Percentiles rank a stretch among this genome's conserved stretches.
These are phyloP conservation scores for Ictalurus furcatus DNA, from an alignment of 2,113 vertebrate species.

Conservation along the genomic window DNA sequence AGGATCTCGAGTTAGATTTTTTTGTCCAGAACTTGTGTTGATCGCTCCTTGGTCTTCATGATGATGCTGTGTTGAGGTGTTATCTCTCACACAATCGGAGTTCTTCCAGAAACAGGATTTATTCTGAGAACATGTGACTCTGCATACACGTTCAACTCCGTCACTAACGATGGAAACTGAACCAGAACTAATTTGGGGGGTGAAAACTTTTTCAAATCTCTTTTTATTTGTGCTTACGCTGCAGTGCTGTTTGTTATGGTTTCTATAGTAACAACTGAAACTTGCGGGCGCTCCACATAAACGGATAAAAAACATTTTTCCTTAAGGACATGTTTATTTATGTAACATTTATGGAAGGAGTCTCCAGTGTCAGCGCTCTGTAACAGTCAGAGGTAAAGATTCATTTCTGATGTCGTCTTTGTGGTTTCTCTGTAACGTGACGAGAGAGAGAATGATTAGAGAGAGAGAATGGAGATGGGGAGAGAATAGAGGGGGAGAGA, in stretches of 20 bases:
- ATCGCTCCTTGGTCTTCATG: too few species aligned
- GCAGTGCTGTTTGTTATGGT: not conserved
- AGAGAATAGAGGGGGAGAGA: too few species aligned
- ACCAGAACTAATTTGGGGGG: not conserved
- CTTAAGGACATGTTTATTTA: too few species aligned
- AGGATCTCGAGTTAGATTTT: too few species aligned
- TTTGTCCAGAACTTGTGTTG: too few species aligned
- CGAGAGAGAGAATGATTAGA: too few species aligned
- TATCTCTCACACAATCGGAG: too few species aligned
- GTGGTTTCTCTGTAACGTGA: not conserved
- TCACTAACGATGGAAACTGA: not conserved
- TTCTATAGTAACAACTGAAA: not conserved
- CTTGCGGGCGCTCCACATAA: not conserved
- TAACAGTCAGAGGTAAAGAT: not conserved
- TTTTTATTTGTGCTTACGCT: not conserved
- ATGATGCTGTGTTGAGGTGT: too few species aligned
- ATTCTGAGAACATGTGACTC: too few species aligned
- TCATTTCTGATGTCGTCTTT: not conserved
- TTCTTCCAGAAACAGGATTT: not conserved
- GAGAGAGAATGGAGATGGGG: too few species aligned
- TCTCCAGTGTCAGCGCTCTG: not conserved
- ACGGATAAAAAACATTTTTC: not conserved
- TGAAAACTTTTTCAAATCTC: not conserved
- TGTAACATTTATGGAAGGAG: not conserved
- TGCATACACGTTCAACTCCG: too few species aligned